Percentiles rank a stretch among this genome's conserved stretches.
These are phyloP conservation scores for Mionectes olivaceus DNA, from an alignment of 2,797 vertebrate genomes.

Conservation along the genomic window DNA sequence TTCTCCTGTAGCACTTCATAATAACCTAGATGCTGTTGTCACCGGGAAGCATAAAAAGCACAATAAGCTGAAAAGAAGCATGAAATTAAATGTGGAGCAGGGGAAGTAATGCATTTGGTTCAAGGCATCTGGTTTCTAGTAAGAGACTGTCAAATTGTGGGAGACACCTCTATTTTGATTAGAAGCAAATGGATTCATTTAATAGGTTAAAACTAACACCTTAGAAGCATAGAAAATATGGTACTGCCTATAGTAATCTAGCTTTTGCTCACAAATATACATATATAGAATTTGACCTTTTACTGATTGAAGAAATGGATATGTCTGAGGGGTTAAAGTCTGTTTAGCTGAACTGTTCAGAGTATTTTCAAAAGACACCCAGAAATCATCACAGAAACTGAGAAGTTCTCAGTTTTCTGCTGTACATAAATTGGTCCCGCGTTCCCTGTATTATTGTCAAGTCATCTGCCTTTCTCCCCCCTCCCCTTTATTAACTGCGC, in stretches of 20 bases:
- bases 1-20: not conserved
- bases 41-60: not conserved
- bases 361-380: not conserved
- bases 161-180: not conserved
- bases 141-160: not conserved
- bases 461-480: not conserved
- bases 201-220: not conserved
- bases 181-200: not conserved
- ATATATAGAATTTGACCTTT: not conserved
- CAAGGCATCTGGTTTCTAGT: not conserved
- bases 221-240: not conserved
- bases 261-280: not conserved
- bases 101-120: not conserved
- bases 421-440: not conserved
- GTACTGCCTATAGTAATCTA: not conserved
- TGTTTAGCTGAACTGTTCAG: not conserved
- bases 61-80: not conserved
- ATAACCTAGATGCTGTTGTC: not conserved
- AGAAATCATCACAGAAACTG: not conserved
- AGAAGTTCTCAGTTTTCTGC: not conserved
- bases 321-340: not conserved
- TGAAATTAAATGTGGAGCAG: not conserved
- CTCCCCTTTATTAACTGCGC: not conserved
- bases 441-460: not conserved
- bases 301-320: not conserved